A percentile compares a stretch with the other conserved stretches of the same genome.
phyloP scores from a whole-genome alignment of 2,888 invertebrate genomes.

The Acanthococcus lagerstroemiae region DNA sequence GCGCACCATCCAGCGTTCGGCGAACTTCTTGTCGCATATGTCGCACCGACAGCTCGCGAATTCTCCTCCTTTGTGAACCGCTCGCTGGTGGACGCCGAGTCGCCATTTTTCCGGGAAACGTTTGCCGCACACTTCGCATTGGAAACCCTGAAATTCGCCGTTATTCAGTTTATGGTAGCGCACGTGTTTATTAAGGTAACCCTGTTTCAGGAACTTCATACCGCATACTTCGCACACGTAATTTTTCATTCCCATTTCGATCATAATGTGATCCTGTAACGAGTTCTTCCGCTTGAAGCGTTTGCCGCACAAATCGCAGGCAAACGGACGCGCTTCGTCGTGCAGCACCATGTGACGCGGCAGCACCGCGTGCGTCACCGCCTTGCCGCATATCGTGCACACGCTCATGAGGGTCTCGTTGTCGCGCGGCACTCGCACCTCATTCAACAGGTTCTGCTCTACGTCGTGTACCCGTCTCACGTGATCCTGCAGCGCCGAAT shows the following conservation, averaged over 20 bases:
- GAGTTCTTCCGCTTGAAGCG: conserved; percentile 20
- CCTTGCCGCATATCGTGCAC: conserved; percentile 7
- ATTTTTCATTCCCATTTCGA: conserved; percentile 27
- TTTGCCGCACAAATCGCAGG: conserved; percentile 18
- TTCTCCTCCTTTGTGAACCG: conserved; percentile 19
- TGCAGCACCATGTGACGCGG: conserved; percentile 25
- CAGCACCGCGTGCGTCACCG: conserved; percentile 15
- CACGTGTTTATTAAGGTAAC: conserved; percentile 21
- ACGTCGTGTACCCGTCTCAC: conserved; percentile 1
- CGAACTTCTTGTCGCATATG: conserved; percentile 11
- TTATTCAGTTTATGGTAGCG: conserved; percentile 17
- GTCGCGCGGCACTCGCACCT: not conserved
- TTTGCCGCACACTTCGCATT: conserved; percentile 19
- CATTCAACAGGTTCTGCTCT: not conserved
- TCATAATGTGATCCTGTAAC: conserved; percentile 25
- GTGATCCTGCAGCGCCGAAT: conserved; percentile 1
- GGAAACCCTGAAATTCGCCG: conserved; percentile 20
- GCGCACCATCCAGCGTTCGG: conserved; percentile 20
- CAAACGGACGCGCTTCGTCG: conserved; percentile 2
- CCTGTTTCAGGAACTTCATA: conserved; percentile 22
- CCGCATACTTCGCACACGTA: conserved; percentile 24
- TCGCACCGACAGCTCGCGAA: conserved; percentile 15
- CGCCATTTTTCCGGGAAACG: conserved; percentile 23
- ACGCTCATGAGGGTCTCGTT: not conserved
- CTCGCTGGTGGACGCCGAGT: conserved; percentile 18